A percentile compares a stretch with the other conserved stretches of the same genome.
Conservation (phyloP, 2,113 vertebrate species). For the Tympanuchus pallidicinctus region DNA sequence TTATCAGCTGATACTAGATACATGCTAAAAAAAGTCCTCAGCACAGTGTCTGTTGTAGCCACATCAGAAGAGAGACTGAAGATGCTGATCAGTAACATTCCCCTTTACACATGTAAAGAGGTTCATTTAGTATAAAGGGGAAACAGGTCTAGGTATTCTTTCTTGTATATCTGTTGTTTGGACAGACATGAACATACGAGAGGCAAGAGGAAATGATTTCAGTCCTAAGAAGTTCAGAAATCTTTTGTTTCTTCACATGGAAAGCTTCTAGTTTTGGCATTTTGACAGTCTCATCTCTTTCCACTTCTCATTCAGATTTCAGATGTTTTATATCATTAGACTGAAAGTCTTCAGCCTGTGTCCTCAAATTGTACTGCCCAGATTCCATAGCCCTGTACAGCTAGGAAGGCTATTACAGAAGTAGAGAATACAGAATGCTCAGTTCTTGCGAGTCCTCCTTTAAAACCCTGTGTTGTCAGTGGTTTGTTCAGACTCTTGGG, state of each 20-base stretch:
- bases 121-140: neutral
- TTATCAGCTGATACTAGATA: too few relatives aligned
- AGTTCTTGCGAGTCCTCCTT: rapidly evolving
- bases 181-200: rapidly evolving
- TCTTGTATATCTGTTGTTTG: neutral
- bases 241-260: neutral
- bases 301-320: neutral
- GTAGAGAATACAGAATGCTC: neutral
- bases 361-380: neutral
- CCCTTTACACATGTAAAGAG: neutral
- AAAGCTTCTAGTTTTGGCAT: neutral
- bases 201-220: neutral
- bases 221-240: neutral
- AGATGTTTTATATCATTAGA: neutral
- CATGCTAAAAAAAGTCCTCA: rapidly evolving
- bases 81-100: neutral
- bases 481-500: neutral
- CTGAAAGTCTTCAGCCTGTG: neutral
- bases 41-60: neutral
- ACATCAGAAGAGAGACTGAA: neutral
- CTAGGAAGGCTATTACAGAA: neutral
- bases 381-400: neutral
- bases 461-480: neutral
- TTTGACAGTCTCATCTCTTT: neutral
- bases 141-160: neutral